phyloP scores from a whole-genome alignment of 2,888 invertebrate species.

The Drosophila atroscutellata region DNA sequence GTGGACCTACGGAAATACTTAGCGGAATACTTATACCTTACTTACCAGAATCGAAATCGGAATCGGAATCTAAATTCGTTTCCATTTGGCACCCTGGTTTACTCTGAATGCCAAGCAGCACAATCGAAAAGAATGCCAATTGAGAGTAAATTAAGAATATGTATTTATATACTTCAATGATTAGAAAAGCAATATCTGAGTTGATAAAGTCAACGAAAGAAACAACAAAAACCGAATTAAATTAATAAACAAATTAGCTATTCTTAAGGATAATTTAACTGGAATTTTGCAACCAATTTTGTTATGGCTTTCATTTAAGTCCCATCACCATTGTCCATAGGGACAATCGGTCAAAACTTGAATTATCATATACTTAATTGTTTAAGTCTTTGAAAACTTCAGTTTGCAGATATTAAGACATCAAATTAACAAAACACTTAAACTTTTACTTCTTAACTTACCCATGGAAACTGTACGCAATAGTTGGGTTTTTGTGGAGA shows the following conservation, averaged over 20 bases:
- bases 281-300: not conserved
- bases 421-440: not conserved
- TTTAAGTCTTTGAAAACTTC: not conserved
- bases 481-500: not conserved
- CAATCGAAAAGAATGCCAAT: no score
- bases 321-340: not conserved
- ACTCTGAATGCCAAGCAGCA: no score
- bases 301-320: not conserved
- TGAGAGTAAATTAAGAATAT: no score
- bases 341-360: not conserved
- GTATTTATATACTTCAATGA: no score
- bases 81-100: no score
- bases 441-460: not conserved
- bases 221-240: not conserved
- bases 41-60: no score
- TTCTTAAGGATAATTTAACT: not conserved
- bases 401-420: not conserved
- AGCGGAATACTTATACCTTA: no score
- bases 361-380: not conserved
- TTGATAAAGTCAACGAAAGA: no score
- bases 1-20: no score
- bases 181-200: no score
- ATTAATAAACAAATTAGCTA: not conserved
- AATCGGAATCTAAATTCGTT: no score
- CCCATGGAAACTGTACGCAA: constrained; percentile 1